Conservation (phyloP, 1,140 invertebrate genomes). For the Leptinotarsa defecta region DNA sequence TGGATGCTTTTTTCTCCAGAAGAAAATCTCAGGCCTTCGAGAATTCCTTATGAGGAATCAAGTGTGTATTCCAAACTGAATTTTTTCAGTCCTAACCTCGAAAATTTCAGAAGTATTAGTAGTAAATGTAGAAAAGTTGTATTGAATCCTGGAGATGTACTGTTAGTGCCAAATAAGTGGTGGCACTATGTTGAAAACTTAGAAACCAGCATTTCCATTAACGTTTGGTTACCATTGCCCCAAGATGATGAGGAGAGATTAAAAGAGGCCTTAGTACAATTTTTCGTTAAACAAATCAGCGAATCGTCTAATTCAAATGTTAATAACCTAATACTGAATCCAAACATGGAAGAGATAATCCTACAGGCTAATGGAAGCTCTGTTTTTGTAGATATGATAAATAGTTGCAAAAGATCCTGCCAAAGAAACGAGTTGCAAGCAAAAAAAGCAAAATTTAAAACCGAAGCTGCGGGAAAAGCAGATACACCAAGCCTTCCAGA, state of each 20-base stretch:
- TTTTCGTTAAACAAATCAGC: constrained; percentile 44
- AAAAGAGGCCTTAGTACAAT: constrained; percentile 47
- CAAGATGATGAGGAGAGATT: constrained; percentile 48
- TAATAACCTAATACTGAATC: constrained; percentile 44
- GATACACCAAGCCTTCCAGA: constrained; percentile 22
- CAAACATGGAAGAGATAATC: constrained; percentile 39
- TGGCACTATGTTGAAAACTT: constrained; percentile 95
- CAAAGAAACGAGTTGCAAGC: not conserved
- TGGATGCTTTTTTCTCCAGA: constrained; percentile 93
- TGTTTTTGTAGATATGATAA: constrained; percentile 13
- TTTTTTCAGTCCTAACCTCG: constrained; percentile 67
- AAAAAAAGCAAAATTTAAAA: constrained; percentile 9
- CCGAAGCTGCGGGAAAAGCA: constrained; percentile 11
- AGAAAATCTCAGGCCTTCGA: constrained; percentile 73
- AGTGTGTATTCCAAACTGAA: constrained; percentile 89
- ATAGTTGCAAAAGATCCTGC: constrained; percentile 1
- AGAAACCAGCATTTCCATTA: constrained; percentile 77
- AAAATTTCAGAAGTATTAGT: constrained; percentile 43
- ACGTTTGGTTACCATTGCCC: constrained; percentile 79
- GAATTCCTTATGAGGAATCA: constrained; percentile 96
- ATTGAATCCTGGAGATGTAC: constrained; percentile 81
- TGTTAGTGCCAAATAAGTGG: constrained; percentile 89
- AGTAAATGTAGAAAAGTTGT: constrained; percentile 63
- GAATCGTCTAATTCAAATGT: constrained; percentile 29
- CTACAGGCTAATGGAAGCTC: constrained; percentile 11